Evolutionary conservation across 2,888 invertebrate species (phyloP), one percentile per base, ranked within the genome.

Genomic region (Venusia cambrica): DNA sequence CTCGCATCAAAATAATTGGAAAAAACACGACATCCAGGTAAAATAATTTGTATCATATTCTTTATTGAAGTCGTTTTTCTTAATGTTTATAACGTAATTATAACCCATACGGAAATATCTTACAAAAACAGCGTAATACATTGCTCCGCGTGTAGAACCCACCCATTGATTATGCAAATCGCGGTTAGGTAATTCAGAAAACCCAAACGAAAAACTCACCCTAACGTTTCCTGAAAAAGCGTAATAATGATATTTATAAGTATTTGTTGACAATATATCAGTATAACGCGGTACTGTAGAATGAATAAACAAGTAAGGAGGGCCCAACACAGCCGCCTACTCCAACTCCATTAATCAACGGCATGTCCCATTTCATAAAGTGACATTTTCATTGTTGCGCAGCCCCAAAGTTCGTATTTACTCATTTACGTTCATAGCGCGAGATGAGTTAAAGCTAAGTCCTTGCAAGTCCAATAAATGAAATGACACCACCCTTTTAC

Each of bases 361-460:
- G 58, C 57, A 60, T 54, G 44, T 73, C 72, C 78, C 74, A 72
- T 78, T 78, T 81, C 78, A 78, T 80, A 79, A 80, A 80, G 76
- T 80, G 83, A 81, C 83, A 81, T 76, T 79, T 81, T 81, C 80
- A 80, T 84, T 84, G 83, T 83, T 73, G 60, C 60, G 60, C 63
- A 54, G 61, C 67, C 72, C 71, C 63, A 62, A 78, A 79, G 68
- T 78, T 78, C 63, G 64, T 71, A 74, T 73, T 72, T 73, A 73
- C 71, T 72, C 65, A 64, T 76, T 72, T 63, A 62, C 65, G 75
- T 67, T 69, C 64, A 68, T 69, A 68, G 67, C 62, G 56, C 57
- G 60, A 65, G 53, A 57, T 57, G 51, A 61, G 55, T 52, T 49
- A 19, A 58, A 61, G 65, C 60, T 61, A 56, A 68, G 54, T 55